Percentiles rank a stretch among this genome's conserved stretches.
phyloP scores from a whole-genome alignment of 1,140 invertebrate genomes.

The Maniola jurtina region DNA sequence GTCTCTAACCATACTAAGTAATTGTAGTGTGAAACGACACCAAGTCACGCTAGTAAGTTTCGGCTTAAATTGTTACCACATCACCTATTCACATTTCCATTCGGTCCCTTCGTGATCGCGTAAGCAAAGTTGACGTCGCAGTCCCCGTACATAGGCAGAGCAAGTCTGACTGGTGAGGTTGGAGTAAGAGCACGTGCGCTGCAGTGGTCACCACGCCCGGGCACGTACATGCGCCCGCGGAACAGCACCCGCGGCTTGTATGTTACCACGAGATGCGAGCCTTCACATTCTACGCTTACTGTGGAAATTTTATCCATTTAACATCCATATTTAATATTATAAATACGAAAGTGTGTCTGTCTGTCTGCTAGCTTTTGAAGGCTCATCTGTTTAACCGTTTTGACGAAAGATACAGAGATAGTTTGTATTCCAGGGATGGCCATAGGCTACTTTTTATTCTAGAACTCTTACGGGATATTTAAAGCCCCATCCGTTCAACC shows the following conservation, averaged over 20 bases:
- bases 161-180: constrained; percentile 48
- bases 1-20: too few species aligned
- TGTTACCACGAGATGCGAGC: constrained; percentile 77
- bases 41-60: not conserved
- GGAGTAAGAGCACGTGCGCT: constrained; percentile 50
- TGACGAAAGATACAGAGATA: too few species aligned
- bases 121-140: constrained; percentile 74
- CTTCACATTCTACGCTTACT: constrained; percentile 81
- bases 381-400: too few species aligned
- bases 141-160: constrained; percentile 59
- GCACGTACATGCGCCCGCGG: constrained; percentile 81
- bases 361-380: too few species aligned
- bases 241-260: constrained; percentile 80
- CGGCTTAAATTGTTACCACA: not conserved
- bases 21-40: too few species aligned
- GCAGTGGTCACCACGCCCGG: constrained; percentile 81
- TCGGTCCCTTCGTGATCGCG: constrained; percentile 58
- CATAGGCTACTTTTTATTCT: too few species aligned
- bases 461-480: not conserved
- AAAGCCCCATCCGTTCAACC: not conserved
- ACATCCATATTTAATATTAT: too few species aligned
- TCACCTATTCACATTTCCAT: constrained; percentile 64
- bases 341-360: not conserved
- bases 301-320: constrained; percentile 15
- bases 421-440: too few species aligned